Conservation (phyloP, 2,797 vertebrate genomes). For the Typhlichthys eigenmanni region DNA sequence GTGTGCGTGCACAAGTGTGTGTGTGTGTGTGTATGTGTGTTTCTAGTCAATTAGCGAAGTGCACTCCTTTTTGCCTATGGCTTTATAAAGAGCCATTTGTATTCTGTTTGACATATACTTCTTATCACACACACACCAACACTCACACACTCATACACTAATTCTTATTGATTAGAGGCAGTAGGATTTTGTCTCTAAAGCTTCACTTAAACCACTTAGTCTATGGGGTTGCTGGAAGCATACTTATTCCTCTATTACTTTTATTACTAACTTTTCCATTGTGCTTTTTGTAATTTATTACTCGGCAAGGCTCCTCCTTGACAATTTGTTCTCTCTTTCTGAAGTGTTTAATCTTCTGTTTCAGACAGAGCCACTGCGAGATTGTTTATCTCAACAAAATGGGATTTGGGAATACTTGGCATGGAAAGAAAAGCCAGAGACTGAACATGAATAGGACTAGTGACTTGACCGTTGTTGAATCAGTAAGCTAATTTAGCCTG, state of each 20-base stretch:
- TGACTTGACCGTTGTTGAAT: too few species aligned
- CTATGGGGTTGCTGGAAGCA: not conserved
- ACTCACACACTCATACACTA: slow-evolving; percentile 1
- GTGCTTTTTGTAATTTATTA: not conserved
- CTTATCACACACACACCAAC: not conserved
- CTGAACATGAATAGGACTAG: too few species aligned
- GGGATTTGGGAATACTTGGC: too few species aligned
- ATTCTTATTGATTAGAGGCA: slow-evolving; percentile 4
- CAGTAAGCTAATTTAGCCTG: too few species aligned
- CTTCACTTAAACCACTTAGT: slow-evolving; percentile 1
- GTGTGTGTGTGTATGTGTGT: slow-evolving; percentile 6
- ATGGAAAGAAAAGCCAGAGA: too few species aligned
- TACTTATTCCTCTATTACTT: not conserved
- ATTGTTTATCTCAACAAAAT: too few species aligned
- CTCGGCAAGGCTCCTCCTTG: not conserved
- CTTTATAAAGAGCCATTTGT: not conserved
- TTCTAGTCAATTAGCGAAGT: not conserved
- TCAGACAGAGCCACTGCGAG: not conserved
- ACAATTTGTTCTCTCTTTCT: not conserved
- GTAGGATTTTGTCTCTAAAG: not conserved
- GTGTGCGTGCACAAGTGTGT: slow-evolving; percentile 11
- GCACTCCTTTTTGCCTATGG: not conserved
- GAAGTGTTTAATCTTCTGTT: not conserved
- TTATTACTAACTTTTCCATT: not conserved
- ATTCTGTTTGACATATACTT: slow-evolving; percentile 2